Conservation (phyloP, 2,888 invertebrate species). For the Anagyrus pseudococci region DNA sequence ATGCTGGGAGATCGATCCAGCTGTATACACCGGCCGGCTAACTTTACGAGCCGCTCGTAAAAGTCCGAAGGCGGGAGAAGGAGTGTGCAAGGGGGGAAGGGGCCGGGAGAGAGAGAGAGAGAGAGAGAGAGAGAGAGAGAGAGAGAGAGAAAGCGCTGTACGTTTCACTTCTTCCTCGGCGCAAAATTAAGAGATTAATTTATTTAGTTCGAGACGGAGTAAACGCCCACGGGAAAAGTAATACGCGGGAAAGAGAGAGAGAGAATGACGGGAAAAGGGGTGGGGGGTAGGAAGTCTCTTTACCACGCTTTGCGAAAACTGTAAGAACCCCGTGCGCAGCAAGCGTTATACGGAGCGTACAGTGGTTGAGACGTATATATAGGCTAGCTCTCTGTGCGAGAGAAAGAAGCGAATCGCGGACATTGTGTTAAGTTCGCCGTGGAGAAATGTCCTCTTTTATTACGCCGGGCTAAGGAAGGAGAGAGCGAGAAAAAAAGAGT, state of each 20-base stretch:
- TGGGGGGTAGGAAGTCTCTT: no score
- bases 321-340: no score
- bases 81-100: no score
- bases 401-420: constrained; percentile 14
- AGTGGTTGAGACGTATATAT: no score
- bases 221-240: constrained; percentile 30
- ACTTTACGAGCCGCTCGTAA: no score
- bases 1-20: no score
- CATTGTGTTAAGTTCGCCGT: constrained; percentile 33
- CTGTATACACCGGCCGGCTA: no score
- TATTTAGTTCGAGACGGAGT: constrained; percentile 34
- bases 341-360: no score
- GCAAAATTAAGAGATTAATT: constrained; percentile 31
- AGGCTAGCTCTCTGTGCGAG: no score
- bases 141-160: neutral
- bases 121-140: constrained; percentile 2
- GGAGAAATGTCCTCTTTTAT: constrained; percentile 31
- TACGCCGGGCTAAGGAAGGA: constrained; percentile 5
- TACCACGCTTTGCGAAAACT: no score
- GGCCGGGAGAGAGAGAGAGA: neutral
- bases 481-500: neutral
- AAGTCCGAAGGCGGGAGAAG: no score
- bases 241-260: constrained; percentile 9
- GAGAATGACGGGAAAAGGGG: no score
- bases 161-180: constrained; percentile 1